Evolutionary conservation across 2,888 invertebrate genomes (phyloP), one percentile per base, ranked within the genome.

Genomic region (Heliconius hortense): DNA sequence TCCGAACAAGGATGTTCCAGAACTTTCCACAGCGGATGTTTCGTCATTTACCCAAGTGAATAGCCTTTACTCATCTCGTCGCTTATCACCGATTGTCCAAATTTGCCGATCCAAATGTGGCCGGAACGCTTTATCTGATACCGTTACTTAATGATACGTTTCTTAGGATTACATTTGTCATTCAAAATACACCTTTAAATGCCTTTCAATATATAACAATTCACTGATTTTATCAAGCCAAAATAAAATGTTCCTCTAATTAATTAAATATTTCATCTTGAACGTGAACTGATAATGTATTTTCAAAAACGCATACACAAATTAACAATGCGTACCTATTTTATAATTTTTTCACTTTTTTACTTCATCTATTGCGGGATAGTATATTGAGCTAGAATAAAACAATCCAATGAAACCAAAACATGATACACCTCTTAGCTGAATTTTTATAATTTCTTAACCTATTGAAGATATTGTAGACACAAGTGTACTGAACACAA

Each of bases 401-500:
- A 48, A 11, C 63, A 63, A 62, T 28, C n/a, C 26, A 72, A 53
- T 72, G 28, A 68, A 18, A 48, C 31, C 13, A 31, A 56, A 66
- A 13, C 18, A n/a, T 18, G 31, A 62, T 35, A 71, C 13, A 28
- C 48, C 15, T 68, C 28, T 66, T 35, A 68, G 56, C 43, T 68
- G 71, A 71, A 48, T 43, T 15, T 43, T 13, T 48, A 64, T 73
- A 74, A 66, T 78, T 71, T 72, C 77, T 75, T 70, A 43, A 66
- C 64, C 56, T 68, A 73, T 75, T 64, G 70, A 73, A 81, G 80
- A 78, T 79, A 80, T 76, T 89, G 85, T 92, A 80, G 84, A 87
- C 84, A 86, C 92, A 92, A 86, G 89, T 92, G 92, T 84, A 48
- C 69, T 63, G 56, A 53, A 53, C 75, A 90, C 87, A 91, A 91